Evolutionary conservation across 2,888 invertebrate species (phyloP).

Genomic region (Taenaris catops): DNA sequence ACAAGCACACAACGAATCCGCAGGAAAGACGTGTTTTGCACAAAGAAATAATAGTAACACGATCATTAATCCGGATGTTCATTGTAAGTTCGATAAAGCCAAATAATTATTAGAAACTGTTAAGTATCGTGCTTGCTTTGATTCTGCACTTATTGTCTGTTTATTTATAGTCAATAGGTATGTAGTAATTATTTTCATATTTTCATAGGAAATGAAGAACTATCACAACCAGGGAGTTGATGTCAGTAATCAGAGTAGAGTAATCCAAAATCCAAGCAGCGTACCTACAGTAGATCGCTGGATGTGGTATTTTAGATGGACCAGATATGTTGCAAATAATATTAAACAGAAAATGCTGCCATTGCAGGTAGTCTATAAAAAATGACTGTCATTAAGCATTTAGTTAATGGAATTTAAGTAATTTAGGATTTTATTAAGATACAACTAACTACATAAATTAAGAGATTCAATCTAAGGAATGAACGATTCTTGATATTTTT

Average conservation of each 20-base stretch:
- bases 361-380: conserved; percentile 45
- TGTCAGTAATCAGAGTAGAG: background rate
- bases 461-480: too few species aligned
- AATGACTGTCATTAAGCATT: too few species aligned
- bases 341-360: conserved; percentile 30
- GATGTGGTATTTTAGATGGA: conserved; percentile 54
- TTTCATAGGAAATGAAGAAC: conserved; percentile 21
- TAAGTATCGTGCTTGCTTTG: background rate
- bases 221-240: conserved; percentile 8
- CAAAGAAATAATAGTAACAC: conserved; percentile 23
- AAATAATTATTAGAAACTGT: background rate
- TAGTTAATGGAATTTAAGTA: too few species aligned
- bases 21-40: conserved; percentile 28
- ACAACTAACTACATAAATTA: too few species aligned
- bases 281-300: conserved; percentile 41
- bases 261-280: conserved; percentile 19
- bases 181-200: conserved; percentile 3
- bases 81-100: conserved; percentile 13
- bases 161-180: too few species aligned
- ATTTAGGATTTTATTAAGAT: too few species aligned
- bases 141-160: conserved; percentile 1
- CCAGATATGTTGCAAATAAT: conserved; percentile 24
- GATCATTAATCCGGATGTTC: conserved; percentile 32
- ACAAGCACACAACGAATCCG: conserved; percentile 4
- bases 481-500: too few species aligned